Base-by-base conservation (phyloP, 53 echinoderm and acorn worm genomes). In the Hippasteria phrygiana region DNA sequence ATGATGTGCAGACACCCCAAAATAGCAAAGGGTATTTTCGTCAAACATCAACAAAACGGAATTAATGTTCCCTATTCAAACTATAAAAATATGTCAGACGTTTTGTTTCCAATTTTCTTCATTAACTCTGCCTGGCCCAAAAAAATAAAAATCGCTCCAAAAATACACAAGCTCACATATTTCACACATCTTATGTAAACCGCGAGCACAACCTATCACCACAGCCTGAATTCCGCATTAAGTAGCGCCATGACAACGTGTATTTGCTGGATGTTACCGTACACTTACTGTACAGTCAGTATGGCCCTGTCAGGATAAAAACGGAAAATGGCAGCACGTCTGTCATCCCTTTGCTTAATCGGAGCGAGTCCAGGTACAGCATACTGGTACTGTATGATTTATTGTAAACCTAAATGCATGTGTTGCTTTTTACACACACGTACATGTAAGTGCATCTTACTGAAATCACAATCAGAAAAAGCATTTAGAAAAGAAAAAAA, bases 161-260 rank as follows among this genome's bases (percentile, higher is more conserved):
- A 50, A 69, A 85, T 71, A 71, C 85, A 85, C 85, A 64, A 46
- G 85, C 85, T 85, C 51, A 71, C 85, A 85, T 48, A 85, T 85
- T 69, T 85, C 71, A 71, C 85, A 85, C 85, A 71, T 85, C 70
- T 85, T 85, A 85, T 85, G 85, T 85, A 85, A 85, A 85, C 85
- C 71, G 85, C 38, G 46, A 85, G 32, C 12, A 34, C 31, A 85
- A 85, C 85, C 69, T 85, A 36, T 85, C 85, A 85, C 36, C 85
- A 46, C 85, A 70, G 67, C 85, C 85, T 45, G 24, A 53, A 85
- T 85, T 69, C 85, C 38, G 48, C 46, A 71, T 43, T 85, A 85
- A 50, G 71, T 64, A 78, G 36, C 32, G 51, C 35, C 71, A 29
- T 67, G 83, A 29, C 75, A 75, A 47, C 50, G 50, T 75, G 75